These are phyloP conservation scores for Girardia tigrina DNA, from an alignment of 2,888 invertebrate species.

Conservation along the genomic window DNA sequence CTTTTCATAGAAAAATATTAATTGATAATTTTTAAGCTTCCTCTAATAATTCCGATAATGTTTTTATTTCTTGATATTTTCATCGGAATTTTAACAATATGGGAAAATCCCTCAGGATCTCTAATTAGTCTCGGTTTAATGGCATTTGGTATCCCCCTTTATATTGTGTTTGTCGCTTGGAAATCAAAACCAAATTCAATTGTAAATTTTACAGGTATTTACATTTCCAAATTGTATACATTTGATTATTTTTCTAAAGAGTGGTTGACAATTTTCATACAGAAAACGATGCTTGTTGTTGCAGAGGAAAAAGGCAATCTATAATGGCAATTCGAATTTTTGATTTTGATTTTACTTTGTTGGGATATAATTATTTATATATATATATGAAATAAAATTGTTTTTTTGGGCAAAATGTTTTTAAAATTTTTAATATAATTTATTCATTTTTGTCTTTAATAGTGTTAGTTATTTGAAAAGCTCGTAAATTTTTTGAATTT, in stretches of 20 bases:
- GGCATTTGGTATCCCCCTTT: constrained; percentile 41
- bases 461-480: too few species aligned
- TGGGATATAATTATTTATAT: too few species aligned
- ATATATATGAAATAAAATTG: too few species aligned
- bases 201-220: background rate
- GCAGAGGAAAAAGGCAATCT: constrained; percentile 26
- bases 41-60: constrained; percentile 40
- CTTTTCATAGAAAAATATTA: too few species aligned
- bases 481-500: too few species aligned
- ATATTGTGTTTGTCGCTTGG: constrained; percentile 41
- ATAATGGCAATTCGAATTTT: too few species aligned
- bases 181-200: constrained; percentile 40
- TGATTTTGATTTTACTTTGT: too few species aligned
- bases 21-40: constrained; percentile 41
- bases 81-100: constrained; percentile 41
- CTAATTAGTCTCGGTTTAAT: constrained; percentile 41
- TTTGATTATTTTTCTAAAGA: background rate
- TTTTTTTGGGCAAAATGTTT: too few species aligned
- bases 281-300: constrained; percentile 34
- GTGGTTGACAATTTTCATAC: background rate
- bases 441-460: too few species aligned
- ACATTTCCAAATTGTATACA: background rate
- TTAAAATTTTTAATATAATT: too few species aligned
- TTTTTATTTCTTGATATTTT: constrained; percentile 40
- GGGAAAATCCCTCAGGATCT: constrained; percentile 43